phyloP scores from a whole-genome alignment of 2,888 invertebrate genomes.

The Balanococcus diminutus region DNA sequence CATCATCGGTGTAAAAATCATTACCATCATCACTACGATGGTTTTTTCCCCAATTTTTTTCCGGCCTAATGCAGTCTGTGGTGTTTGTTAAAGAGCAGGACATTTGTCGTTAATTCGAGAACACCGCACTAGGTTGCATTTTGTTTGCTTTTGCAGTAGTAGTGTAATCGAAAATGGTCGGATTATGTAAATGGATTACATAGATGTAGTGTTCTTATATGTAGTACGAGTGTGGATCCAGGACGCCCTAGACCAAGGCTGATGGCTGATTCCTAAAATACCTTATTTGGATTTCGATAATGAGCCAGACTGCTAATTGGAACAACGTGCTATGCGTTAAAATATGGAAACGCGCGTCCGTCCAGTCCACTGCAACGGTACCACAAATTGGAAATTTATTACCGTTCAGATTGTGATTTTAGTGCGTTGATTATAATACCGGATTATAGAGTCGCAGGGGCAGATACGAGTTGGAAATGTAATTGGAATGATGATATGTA shows the following conservation, averaged over 20 bases:
- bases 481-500: background rate
- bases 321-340: background rate
- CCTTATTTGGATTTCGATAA: constrained; percentile 36
- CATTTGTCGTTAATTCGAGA: constrained; percentile 17
- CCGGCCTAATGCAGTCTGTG: background rate
- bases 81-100: background rate
- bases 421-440: background rate
- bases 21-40: background rate
- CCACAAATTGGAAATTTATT: constrained; percentile 39
- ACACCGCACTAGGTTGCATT: background rate
- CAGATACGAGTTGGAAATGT: background rate
- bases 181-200: constrained; percentile 27
- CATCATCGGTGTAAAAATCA: background rate
- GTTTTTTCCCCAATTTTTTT: background rate
- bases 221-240: background rate
- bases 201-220: background rate
- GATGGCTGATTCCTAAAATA: background rate
- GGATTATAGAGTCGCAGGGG: background rate
- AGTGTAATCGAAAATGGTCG: constrained; percentile 8
- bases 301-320: constrained; percentile 33
- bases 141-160: background rate
- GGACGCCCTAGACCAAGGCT: background rate
- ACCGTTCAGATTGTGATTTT: constrained; percentile 9
- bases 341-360: background rate
- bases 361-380: background rate